phyloP scores from a whole-genome alignment of 2,888 invertebrate genomes.

The Epirrhoe tristata region DNA sequence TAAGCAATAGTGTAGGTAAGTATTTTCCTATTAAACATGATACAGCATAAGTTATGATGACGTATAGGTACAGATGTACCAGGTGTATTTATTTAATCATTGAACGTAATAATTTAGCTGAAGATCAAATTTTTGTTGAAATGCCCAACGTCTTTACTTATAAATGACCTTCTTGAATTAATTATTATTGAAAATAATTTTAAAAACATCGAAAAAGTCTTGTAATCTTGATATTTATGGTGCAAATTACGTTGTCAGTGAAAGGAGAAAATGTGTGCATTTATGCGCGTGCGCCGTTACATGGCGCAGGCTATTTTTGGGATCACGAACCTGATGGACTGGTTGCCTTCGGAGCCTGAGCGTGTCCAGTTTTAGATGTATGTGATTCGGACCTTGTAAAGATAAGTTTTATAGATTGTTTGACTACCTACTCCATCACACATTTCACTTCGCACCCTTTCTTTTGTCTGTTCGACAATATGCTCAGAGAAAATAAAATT shows the following conservation, averaged over 20 bases:
- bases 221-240: slow-evolving; percentile 49
- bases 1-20: no score
- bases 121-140: background rate
- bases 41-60: background rate
- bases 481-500: no score
- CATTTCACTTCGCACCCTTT: no score
- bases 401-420: background rate
- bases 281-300: slow-evolving; percentile 69
- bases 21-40: background rate
- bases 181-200: slow-evolving; percentile 32
- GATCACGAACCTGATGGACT: slow-evolving; percentile 65
- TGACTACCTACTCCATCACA: background rate
- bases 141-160: slow-evolving; percentile 8
- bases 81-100: background rate
- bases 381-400: slow-evolving; percentile 15
- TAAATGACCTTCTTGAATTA: background rate
- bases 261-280: slow-evolving; percentile 76
- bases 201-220: slow-evolving; percentile 45
- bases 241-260: slow-evolving; percentile 64
- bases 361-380: slow-evolving; percentile 55
- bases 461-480: no score
- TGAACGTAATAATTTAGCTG: background rate
- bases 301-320: slow-evolving; percentile 70
- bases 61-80: no score
- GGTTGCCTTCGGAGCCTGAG: slow-evolving; percentile 42